phyloP scores from a whole-genome alignment of 2,113 vertebrate genomes.

The Psilopogon haemacephalus region DNA sequence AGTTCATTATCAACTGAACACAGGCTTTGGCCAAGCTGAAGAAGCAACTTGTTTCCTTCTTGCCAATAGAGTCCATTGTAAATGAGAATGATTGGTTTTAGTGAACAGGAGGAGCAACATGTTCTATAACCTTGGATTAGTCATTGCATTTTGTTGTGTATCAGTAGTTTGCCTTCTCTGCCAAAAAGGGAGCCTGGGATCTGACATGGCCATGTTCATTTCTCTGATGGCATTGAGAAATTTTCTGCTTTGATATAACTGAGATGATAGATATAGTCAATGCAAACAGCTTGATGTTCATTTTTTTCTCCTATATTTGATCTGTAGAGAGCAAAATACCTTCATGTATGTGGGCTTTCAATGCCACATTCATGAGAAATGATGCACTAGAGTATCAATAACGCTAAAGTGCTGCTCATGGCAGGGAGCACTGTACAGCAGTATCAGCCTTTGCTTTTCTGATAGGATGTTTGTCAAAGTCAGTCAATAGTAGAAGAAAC shows the following conservation, averaged over 20 bases:
- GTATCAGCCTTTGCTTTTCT: neutral
- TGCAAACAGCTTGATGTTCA: neutral
- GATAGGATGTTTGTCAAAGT: neutral
- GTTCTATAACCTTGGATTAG: neutral
- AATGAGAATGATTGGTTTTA: neutral
- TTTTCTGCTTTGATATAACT: neutral
- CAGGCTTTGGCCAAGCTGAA: neutral
- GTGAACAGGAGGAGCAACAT: neutral
- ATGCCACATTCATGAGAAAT: neutral
- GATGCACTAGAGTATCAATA: neutral
- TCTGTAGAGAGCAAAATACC: neutral
- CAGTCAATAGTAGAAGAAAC: neutral
- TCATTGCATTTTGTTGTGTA: neutral
- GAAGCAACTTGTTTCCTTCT: neutral
- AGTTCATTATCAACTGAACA: neutral
- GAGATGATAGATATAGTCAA: neutral
- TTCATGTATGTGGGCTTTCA: neutral
- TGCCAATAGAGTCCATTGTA: neutral
- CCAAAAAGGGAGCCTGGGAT: neutral
- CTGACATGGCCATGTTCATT: neutral
- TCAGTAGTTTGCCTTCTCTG: neutral
- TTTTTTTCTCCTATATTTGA: neutral
- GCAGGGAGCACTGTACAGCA: neutral
- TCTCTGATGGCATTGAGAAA: neutral
- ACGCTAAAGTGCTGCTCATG: neutral